phyloP scores from a whole-genome alignment of 2,113 vertebrate species.

The Cyprinodon variegatus region DNA sequence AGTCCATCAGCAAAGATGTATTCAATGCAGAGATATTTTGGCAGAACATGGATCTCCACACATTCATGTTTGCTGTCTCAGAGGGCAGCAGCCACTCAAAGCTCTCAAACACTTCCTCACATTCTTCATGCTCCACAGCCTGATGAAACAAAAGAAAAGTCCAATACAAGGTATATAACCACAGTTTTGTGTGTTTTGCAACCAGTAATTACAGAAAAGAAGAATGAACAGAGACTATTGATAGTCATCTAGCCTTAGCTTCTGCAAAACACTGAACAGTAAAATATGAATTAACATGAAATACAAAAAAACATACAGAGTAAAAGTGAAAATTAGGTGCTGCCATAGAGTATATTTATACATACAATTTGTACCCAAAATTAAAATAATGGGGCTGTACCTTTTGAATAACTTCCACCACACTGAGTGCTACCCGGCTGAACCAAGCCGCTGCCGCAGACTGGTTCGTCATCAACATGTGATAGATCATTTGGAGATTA shows the following conservation, averaged over 20 bases:
- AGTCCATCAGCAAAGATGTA: constrained; percentile 37
- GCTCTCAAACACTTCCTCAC: constrained; percentile 51
- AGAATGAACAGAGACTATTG: not conserved
- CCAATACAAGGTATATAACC: not conserved
- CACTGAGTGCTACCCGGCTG: constrained; percentile 38
- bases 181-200: not conserved
- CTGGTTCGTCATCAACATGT: constrained; percentile 62
- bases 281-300: no score
- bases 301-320: not conserved
- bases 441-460: constrained; percentile 42
- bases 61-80: constrained; percentile 38
- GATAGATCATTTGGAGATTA: constrained; percentile 36
- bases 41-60: constrained; percentile 65
- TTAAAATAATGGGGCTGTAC: constrained; percentile 35
- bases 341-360: not conserved
- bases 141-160: constrained; percentile 27
- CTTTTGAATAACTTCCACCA: constrained; percentile 42
- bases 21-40: constrained; percentile 39
- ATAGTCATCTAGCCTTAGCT: not conserved
- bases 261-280: no score
- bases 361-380: not conserved
- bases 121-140: constrained; percentile 35
- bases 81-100: constrained; percentile 68
- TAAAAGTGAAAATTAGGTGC: not conserved
- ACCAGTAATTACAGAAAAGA: not conserved